Evolutionary conservation across 1,140 invertebrate species (phyloP).

Genomic region (Gryon sp.): DNA sequence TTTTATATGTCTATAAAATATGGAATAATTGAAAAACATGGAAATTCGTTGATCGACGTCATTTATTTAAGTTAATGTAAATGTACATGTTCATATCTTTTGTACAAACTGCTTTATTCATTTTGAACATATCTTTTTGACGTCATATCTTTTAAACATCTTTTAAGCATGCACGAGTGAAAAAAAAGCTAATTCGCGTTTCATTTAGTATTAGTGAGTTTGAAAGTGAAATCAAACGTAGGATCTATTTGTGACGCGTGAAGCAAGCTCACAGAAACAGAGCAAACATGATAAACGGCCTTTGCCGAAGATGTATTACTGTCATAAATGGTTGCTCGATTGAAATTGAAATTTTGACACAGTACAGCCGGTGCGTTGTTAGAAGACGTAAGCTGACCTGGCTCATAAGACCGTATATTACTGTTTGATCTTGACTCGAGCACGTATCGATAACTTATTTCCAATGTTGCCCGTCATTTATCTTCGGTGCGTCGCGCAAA

Average conservation of each 20-base stretch:
- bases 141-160: constrained; percentile 1
- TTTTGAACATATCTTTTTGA: background rate
- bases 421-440: constrained; percentile 62
- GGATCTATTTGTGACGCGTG: constrained; percentile 30
- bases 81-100: no score
- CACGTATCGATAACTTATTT: constrained; percentile 74
- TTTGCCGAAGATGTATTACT: constrained; percentile 70
- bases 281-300: constrained; percentile 67
- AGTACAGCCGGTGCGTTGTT: constrained; percentile 38
- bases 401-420: constrained; percentile 67
- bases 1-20: no score
- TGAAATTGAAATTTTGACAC: constrained; percentile 77
- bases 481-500: constrained; percentile 58
- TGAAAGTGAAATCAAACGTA: constrained; percentile 41
- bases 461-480: constrained; percentile 70
- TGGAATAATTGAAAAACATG: no score
- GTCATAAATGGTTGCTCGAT: constrained; percentile 66
- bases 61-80: background rate
- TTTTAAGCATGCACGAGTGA: background rate
- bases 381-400: constrained; percentile 39
- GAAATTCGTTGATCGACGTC: background rate
- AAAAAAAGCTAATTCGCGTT: constrained; percentile 32
- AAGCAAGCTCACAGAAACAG: constrained; percentile 20
- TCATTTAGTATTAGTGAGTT: constrained; percentile 22
- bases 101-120: background rate